Conservation (phyloP, 2,888 invertebrate species). For the Hypsopygia costalis region DNA sequence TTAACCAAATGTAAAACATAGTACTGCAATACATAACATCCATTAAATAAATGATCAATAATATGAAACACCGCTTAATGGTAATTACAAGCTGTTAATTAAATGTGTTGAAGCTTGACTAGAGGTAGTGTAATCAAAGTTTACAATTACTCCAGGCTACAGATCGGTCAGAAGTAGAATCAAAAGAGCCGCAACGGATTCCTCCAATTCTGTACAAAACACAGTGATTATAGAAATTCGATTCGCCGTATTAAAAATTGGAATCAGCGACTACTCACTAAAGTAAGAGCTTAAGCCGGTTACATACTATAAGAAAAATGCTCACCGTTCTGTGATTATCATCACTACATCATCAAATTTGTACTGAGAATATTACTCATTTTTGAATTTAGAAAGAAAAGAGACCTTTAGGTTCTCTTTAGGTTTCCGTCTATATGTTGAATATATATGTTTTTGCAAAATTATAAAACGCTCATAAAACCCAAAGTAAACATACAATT, state of each 20-base stretch:
- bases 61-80: background rate
- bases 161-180: constrained; percentile 15
- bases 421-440: no score
- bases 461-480: no score
- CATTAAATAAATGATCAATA: constrained; percentile 2
- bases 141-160: constrained; percentile 22
- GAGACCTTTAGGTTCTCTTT: no score
- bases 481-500: no score
- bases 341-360: background rate
- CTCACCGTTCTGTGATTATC: background rate
- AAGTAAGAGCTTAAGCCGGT: background rate
- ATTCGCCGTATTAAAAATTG: constrained; percentile 22
- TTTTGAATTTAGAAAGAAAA: no score
- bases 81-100: constrained; percentile 15
- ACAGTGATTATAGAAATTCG: constrained; percentile 21
- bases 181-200: constrained; percentile 22
- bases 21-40: background rate
- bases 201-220: constrained; percentile 18
- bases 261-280: constrained; percentile 6
- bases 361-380: no score
- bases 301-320: no score
- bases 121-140: constrained; percentile 20
- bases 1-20: background rate
- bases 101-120: constrained; percentile 14
- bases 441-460: no score